phyloP scores from a whole-genome alignment of 2,797 vertebrate genomes.

The Xenops minutus region DNA sequence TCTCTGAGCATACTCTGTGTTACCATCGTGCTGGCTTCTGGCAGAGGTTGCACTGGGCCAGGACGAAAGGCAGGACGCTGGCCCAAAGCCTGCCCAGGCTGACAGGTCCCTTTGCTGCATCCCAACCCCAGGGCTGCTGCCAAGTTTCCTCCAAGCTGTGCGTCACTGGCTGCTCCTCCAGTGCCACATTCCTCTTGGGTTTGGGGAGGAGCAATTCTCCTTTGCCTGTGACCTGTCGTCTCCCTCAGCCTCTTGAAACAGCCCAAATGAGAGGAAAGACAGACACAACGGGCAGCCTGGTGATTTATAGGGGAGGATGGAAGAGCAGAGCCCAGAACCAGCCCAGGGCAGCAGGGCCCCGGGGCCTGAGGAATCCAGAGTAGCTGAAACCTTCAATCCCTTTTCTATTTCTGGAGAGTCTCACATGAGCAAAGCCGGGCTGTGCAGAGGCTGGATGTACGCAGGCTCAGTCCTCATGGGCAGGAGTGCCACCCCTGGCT shows the following conservation, averaged over 20 bases:
- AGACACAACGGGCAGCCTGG: background rate
- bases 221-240: background rate
- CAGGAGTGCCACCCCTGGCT: background rate
- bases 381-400: conserved; percentile 6
- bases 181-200: background rate
- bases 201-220: background rate
- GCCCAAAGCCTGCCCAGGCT: background rate
- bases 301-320: background rate
- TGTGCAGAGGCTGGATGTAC: background rate
- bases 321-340: background rate
- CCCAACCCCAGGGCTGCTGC: background rate
- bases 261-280: background rate
- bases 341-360: background rate
- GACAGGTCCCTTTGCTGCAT: background rate
- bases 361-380: conserved; percentile 33
- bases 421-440: background rate
- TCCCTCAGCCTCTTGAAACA: background rate
- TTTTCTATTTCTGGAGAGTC: conserved; percentile 61
- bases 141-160: background rate
- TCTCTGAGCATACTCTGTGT: background rate
- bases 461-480: accelerated
- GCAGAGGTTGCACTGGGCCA: background rate
- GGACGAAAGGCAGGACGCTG: background rate
- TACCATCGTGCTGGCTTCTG: background rate
- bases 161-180: background rate